Conservation (phyloP, 2,888 invertebrate species). For the Athripsodes cinereus region DNA sequence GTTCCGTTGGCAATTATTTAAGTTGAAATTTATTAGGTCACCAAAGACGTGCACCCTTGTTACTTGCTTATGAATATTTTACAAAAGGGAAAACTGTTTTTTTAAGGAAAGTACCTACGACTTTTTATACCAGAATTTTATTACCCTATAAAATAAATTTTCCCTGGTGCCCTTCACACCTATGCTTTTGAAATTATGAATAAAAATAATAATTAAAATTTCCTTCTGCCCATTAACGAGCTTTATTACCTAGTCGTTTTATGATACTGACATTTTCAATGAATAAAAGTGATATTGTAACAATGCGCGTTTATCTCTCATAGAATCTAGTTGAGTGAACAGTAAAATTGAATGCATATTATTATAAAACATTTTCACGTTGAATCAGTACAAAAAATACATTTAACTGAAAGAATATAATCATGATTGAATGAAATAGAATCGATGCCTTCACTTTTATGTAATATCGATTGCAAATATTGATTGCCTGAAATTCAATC, state of each 20-base stretch:
- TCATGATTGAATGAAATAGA: too few relatives aligned
- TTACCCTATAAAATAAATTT: slow-evolving; percentile 24
- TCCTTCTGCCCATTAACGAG: slow-evolving; percentile 21
- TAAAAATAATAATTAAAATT: slow-evolving; percentile 26
- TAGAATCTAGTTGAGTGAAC: too few relatives aligned
- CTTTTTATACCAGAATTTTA: slow-evolving; percentile 13
- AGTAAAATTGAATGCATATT: too few relatives aligned
- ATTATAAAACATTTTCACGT: too few relatives aligned
- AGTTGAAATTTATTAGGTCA: slow-evolving; percentile 1
- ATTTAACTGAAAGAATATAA: too few relatives aligned
- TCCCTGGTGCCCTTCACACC: slow-evolving; percentile 21
- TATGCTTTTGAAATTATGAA: slow-evolving; percentile 24
- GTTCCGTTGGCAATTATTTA: background rate
- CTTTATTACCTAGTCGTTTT: slow-evolving; percentile 7
- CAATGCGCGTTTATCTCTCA: too few relatives aligned
- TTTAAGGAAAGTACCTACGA: background rate
- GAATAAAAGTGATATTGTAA: too few relatives aligned
- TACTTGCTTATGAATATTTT: slow-evolving; percentile 4
- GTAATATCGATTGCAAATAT: too few relatives aligned
- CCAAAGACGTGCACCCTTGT: slow-evolving; percentile 1
- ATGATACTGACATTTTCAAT: too few relatives aligned
- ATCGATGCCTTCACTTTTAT: too few relatives aligned
- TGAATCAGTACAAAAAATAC: too few relatives aligned
- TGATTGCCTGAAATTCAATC: too few relatives aligned
- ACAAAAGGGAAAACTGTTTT: background rate